phyloP scores from a whole-genome alignment of 2,113 vertebrate species.

The Bos javanicus region DNA sequence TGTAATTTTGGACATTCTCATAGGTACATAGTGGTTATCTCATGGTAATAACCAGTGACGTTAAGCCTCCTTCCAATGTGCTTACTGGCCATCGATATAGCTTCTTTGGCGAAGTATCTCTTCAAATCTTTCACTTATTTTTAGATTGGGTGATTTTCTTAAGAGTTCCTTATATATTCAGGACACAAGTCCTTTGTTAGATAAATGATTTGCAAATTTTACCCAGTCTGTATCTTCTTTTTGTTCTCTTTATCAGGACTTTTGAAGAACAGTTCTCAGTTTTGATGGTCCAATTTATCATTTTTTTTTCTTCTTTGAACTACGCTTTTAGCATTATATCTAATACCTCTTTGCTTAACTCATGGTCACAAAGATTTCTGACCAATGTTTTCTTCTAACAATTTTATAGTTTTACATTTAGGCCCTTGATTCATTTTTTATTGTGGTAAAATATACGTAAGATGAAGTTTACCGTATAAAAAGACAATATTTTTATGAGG shows the following conservation, averaged over 20 bases:
- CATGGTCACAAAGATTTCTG: not conserved
- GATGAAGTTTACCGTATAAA: not conserved
- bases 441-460: not conserved
- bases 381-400: not conserved
- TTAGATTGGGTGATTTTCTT: not conserved
- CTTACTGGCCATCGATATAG: not conserved
- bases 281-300: not conserved
- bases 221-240: not conserved
- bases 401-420: not conserved
- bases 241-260: not conserved
- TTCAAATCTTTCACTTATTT: not conserved
- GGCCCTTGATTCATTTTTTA: not conserved
- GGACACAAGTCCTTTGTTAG: not conserved
- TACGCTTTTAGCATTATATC: not conserved
- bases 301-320: not conserved
- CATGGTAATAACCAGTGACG: not conserved
- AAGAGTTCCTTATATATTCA: not conserved
- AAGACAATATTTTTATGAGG: not conserved
- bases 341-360: not conserved
- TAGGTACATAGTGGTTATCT: not conserved
- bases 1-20: not conserved
- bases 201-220: not conserved
- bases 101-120: not conserved
- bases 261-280: not conserved
- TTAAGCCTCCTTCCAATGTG: not conserved